Base-by-base conservation (phyloP, 2,113 vertebrate genomes). In the Cacatua alba region DNA sequence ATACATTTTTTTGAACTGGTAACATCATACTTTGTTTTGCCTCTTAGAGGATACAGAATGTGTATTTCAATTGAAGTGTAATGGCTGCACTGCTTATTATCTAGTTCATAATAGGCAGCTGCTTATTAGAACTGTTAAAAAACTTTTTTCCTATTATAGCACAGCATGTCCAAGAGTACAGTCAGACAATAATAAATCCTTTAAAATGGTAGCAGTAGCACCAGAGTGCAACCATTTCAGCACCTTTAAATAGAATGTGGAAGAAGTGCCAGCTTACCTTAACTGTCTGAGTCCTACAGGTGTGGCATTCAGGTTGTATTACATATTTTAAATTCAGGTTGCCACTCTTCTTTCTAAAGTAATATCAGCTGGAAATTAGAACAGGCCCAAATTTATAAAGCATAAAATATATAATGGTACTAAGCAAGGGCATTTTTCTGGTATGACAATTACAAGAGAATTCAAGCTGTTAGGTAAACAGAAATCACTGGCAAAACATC, bases 61-160 rank as follows among this genome's bases (percentile, higher is more conserved):
- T 88, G 59, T 96, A 70, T 59, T 96, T 94, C 53, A 81, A 17
- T 94, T 93, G 89, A 90, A 86, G 13, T 88, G 82, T 96, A 96
- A 97, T 62, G n/a, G 81, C 72, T 89, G 70, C 31, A 59, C 39
- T 86, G 31, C 35, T 88, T 93, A 53, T 44, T 64, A 87, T 31
- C 19, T 89, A 88, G 60, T 83, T 95, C 41, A 46, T 90, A 91
- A 83, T 28, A 77, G 11, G 24, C 37, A 53, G 19, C 28, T 60
- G 12, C 14, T 77, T 70, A 82, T 90, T 92, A 94, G 35, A 87
- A 79, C 9, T 74, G 18, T 20, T 91, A 31, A 60, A 78, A 71
- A 86, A 23, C 4, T 69, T 29, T 37, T 76, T 88, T 68, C 3
- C 29, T 83, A 23, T 91, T 84, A 46, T 23, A 70, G 51, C 55